phyloP scores from a whole-genome alignment of 2,888 invertebrate genomes.

The Ennomos quercinarius region DNA sequence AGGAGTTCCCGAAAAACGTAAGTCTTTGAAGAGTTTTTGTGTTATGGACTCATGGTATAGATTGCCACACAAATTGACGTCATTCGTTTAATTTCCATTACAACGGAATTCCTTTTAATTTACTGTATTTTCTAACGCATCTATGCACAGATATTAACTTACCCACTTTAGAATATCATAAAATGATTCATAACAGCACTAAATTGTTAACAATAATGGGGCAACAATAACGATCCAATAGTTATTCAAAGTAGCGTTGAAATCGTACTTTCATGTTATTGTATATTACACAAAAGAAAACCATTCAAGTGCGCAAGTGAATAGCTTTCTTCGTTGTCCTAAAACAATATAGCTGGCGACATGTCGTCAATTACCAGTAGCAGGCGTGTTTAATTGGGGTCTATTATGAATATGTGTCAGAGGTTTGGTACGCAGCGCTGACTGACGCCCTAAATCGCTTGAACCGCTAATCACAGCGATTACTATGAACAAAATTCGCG shows the following conservation, averaged over 20 bases:
- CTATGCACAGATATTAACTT: neutral
- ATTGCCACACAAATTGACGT: conserved; percentile 65
- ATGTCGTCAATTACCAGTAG: conserved; percentile 55
- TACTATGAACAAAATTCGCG: conserved; percentile 49
- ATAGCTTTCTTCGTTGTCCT: conserved; percentile 25
- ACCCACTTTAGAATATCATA: conserved; percentile 1
- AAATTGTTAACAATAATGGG: conserved; percentile 5
- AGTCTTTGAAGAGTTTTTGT: conserved; percentile 19
- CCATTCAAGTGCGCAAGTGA: conserved; percentile 17
- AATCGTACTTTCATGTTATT: conserved; percentile 55
- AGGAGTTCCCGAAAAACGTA: conserved; percentile 37
- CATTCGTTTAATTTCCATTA: conserved; percentile 74
- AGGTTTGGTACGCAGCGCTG: conserved; percentile 53
- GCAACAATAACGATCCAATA: conserved; percentile 20
- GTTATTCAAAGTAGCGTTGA: conserved; percentile 27
- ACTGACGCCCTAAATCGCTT: conserved; percentile 64
- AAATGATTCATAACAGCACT: neutral
- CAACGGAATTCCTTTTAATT: conserved; percentile 43
- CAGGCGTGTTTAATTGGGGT: conserved; percentile 67
- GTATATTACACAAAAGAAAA: conserved; percentile 52
- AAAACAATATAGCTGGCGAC: conserved; percentile 23
- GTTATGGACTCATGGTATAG: conserved; percentile 17
- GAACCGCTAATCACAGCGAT: conserved; percentile 50
- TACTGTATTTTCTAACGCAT: conserved; percentile 8
- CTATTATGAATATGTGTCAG: conserved; percentile 80